Percentiles rank a stretch among this genome's conserved stretches.
Evolutionary conservation across 2,797 vertebrate genomes (phyloP).

Genomic region (Thripadectes ignobilis): DNA sequence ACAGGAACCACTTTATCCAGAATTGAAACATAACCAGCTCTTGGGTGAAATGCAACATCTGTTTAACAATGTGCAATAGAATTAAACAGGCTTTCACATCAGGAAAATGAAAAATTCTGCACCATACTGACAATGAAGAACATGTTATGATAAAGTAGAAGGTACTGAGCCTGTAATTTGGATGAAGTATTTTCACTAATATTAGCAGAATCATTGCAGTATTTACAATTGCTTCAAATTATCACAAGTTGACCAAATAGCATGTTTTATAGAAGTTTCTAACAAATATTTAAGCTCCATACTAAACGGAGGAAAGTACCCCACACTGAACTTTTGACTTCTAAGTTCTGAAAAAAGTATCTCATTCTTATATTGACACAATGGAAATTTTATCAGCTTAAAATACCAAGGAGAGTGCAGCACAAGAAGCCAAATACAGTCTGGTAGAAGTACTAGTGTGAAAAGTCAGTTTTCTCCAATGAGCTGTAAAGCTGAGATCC

Average conservation of each 20-base stretch:
- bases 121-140: neutral
- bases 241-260: neutral
- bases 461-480: neutral
- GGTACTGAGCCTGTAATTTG: neutral
- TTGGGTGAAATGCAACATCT: conserved; percentile 10
- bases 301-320: neutral
- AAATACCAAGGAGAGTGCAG: neutral
- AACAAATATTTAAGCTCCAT: neutral
- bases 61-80: neutral
- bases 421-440: neutral
- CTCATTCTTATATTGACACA: neutral
- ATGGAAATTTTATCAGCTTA: neutral
- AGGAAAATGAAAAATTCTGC: neutral
- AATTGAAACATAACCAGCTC: conserved; percentile 7
- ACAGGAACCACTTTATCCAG: conserved; percentile 36
- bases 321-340: neutral
- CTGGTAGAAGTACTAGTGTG: neutral
- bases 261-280: neutral
- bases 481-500: neutral
- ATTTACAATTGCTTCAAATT: neutral
- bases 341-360: neutral
- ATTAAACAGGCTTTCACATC: neutral
- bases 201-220: neutral
- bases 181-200: neutral
- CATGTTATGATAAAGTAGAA: neutral